Conservation (phyloP, 2,888 invertebrate genomes). For the Stictocephala bisonia region DNA sequence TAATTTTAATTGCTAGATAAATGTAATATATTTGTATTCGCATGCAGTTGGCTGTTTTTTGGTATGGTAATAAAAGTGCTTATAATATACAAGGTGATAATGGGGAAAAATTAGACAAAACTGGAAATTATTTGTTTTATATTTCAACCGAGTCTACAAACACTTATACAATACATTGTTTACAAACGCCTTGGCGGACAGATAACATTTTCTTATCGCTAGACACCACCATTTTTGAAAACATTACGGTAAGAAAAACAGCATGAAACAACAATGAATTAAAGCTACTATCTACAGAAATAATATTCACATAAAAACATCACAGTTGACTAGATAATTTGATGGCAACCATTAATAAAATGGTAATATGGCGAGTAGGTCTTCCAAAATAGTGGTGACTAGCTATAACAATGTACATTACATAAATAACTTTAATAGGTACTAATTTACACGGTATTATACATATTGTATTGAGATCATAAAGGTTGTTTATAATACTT, state of each 20-base stretch:
- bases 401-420: constrained; percentile 13
- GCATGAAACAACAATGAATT: too few species aligned
- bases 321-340: too few species aligned
- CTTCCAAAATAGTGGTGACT: background rate
- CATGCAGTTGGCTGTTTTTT: too few species aligned
- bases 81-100: too few species aligned
- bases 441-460: constrained; percentile 36
- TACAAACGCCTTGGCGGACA: constrained; percentile 45
- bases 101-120: too few species aligned
- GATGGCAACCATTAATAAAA: too few species aligned
- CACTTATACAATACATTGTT: constrained; percentile 49
- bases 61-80: too few species aligned
- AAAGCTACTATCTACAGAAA: too few species aligned
- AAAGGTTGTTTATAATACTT: too few species aligned
- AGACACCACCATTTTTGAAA: background rate
- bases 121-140: constrained; percentile 21
- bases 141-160: constrained; percentile 42
- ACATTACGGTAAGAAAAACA: background rate
- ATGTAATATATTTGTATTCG: too few species aligned
- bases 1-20: too few species aligned
- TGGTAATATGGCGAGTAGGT: background rate
- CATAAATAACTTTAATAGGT: constrained; percentile 22
- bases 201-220: constrained; percentile 18
- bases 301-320: too few species aligned
- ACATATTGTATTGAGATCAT: background rate